Conservation (phyloP, 2,113 vertebrate species). For the Leucopsar rothschildi region DNA sequence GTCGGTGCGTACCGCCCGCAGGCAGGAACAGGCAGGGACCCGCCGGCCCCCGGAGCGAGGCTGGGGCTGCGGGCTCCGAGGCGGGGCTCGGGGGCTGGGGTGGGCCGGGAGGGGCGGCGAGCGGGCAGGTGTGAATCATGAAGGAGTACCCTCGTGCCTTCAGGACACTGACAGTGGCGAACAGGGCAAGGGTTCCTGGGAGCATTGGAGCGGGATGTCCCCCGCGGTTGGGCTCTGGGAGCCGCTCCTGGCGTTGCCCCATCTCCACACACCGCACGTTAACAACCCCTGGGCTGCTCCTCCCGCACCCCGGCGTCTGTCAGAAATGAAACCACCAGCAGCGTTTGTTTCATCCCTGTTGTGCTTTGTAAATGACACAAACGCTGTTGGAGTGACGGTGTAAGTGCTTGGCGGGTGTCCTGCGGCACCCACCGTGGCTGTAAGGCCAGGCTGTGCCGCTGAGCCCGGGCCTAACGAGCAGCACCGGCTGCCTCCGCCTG, state of each 20-base stretch:
- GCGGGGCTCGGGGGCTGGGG: not conserved
- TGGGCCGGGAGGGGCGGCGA: not conserved
- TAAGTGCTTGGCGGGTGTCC: no score
- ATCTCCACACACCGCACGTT: not conserved
- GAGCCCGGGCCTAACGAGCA: not conserved
- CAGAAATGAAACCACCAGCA: accelerated
- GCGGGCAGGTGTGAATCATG: not conserved
- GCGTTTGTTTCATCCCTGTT: not conserved
- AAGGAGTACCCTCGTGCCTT: not conserved
- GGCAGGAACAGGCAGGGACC: no score
- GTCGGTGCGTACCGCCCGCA: not conserved
- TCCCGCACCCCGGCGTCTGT: accelerated
- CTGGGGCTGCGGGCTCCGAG: not conserved
- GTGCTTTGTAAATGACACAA: accelerated
- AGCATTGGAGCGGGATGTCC: accelerated
- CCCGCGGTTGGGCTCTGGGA: no score
- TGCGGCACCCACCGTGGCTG: accelerated
- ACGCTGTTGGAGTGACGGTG: accelerated
- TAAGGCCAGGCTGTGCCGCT: accelerated
- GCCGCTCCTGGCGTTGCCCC: not conserved
- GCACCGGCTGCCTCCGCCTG: accelerated
- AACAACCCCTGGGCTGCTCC: not conserved
- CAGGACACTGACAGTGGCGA: accelerated
- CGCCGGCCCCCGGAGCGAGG: not conserved
- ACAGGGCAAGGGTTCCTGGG: not conserved